A percentile compares a stretch with the other conserved stretches of the same genome.
phyloP scores from a whole-genome alignment of 2,888 invertebrate species.

The Tetragonula carbonaria region DNA sequence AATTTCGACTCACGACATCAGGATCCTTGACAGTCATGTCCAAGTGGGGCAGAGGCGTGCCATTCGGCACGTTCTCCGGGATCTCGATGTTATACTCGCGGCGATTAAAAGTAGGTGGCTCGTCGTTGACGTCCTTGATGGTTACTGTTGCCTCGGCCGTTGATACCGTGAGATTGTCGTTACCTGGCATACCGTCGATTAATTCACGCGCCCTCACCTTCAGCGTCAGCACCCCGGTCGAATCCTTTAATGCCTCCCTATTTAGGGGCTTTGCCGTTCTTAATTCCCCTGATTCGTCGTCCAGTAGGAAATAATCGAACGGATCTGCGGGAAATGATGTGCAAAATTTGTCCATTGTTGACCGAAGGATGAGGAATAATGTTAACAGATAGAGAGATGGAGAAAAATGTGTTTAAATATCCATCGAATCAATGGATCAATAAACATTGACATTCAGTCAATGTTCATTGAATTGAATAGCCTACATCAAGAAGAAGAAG shows the following conservation, averaged over 20 bases:
- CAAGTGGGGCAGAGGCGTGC: constrained; percentile 91
- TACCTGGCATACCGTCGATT: constrained; percentile 89
- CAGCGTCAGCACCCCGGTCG: constrained; percentile 91
- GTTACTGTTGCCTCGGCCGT: constrained; percentile 91
- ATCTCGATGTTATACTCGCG: constrained; percentile 92
- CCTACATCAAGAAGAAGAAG: too few species aligned
- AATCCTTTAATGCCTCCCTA: constrained; percentile 92
- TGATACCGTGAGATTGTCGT: constrained; percentile 89
- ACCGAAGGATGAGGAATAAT: too few species aligned
- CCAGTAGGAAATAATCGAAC: constrained; percentile 93
- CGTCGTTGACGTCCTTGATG: constrained; percentile 95
- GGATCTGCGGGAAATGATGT: constrained; percentile 87
- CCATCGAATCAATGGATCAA: too few species aligned
- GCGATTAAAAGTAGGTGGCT: constrained; percentile 92
- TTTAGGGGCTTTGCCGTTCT: constrained; percentile 93
- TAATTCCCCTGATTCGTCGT: constrained; percentile 91
- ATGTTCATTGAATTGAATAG: too few species aligned
- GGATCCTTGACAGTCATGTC: constrained; percentile 95
- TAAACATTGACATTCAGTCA: too few species aligned
- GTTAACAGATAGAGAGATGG: too few species aligned
- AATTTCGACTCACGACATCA: constrained; percentile 89
- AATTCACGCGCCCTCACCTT: constrained; percentile 93
- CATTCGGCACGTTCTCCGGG: constrained; percentile 92
- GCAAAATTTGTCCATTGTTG: not conserved
- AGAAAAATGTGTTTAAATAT: too few species aligned